A percentile compares a stretch with the other conserved stretches of the same genome.
Conservation (phyloP, 1,140 invertebrate species). For the Drosophila pectinifera region DNA sequence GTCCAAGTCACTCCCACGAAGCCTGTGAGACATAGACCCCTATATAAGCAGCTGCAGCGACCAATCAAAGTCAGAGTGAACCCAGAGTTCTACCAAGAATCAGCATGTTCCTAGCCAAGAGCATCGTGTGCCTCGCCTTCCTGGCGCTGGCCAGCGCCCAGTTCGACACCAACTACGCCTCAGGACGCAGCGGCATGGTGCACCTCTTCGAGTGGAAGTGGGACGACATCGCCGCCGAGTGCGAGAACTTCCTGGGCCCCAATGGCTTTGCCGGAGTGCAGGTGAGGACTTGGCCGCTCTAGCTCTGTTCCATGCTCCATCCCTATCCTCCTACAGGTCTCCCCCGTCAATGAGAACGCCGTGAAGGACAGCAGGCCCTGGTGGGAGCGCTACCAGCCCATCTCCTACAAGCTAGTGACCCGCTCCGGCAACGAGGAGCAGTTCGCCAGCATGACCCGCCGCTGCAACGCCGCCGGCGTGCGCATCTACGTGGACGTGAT, state of each 20-base stretch:
- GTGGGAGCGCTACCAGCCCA: conserved; percentile 96
- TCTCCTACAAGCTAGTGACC: conserved; percentile 92
- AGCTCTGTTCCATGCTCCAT: fast-evolving
- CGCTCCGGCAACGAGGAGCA: conserved; percentile 91
- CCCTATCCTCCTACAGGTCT: conserved; percentile 63
- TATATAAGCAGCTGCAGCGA: conserved; percentile 48
- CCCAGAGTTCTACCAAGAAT: conserved; percentile 23
- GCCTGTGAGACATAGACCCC: too few relatives aligned
- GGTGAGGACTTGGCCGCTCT: too few relatives aligned
- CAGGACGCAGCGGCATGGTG: too few relatives aligned
- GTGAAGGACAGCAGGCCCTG: conserved; percentile 87
- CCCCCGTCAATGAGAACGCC: conserved; percentile 78
- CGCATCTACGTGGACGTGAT: conserved; percentile 94
- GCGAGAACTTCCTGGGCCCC: conserved; percentile 87
- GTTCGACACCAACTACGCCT: conserved; percentile 58
- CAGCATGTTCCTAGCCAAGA: conserved; percentile 66
- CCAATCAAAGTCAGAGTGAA: conserved; percentile 51
- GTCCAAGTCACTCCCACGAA: conserved; percentile 56
- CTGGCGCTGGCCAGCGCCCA: conserved; percentile 57
- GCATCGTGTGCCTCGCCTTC: conserved; percentile 38
- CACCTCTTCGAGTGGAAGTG: too few relatives aligned
- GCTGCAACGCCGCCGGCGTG: conserved; percentile 90
- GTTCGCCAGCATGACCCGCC: conserved; percentile 90
- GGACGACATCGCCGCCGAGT: conserved; percentile 70
- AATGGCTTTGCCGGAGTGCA: conserved; percentile 15